Evolutionary conservation across 2,888 invertebrate species (phyloP).

Genomic region (Ligdia adustata): DNA sequence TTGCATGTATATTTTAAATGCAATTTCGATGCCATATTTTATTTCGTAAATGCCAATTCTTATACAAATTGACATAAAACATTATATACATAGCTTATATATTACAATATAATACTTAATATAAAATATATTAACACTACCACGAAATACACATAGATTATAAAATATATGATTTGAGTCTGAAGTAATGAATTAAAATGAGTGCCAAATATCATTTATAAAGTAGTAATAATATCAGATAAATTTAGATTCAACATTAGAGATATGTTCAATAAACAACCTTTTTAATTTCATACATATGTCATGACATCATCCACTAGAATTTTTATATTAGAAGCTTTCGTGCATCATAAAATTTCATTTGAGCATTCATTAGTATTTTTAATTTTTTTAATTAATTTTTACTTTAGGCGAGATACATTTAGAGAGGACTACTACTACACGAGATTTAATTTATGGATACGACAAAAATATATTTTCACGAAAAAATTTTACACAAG

Average conservation of each 20-base stretch:
- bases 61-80: conserved; percentile 27
- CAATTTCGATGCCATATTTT: conserved; percentile 12
- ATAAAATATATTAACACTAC: conserved; percentile 27
- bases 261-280: conserved; percentile 36
- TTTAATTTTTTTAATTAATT: conserved; percentile 9
- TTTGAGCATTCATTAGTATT: conserved; percentile 17
- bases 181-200: conserved; percentile 27
- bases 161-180: conserved; percentile 6
- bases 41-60: conserved; percentile 1
- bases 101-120: no score
- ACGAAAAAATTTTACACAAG: not conserved
- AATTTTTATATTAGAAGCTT: conserved; percentile 2
- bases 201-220: conserved; percentile 21
- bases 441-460: not conserved
- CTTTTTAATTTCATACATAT: conserved; percentile 15
- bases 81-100: conserved; percentile 16
- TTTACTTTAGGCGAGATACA: conserved; percentile 2
- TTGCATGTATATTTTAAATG: conserved; percentile 12
- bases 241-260: conserved; percentile 20
- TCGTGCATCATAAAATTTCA: conserved; percentile 9
- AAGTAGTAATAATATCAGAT: conserved; percentile 9
- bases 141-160: conserved; percentile 23
- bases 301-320: not conserved
- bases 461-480: not conserved
- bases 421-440: no score